phyloP scores from a whole-genome alignment of 2,113 vertebrate genomes.

The Neogobius melanostomus region DNA sequence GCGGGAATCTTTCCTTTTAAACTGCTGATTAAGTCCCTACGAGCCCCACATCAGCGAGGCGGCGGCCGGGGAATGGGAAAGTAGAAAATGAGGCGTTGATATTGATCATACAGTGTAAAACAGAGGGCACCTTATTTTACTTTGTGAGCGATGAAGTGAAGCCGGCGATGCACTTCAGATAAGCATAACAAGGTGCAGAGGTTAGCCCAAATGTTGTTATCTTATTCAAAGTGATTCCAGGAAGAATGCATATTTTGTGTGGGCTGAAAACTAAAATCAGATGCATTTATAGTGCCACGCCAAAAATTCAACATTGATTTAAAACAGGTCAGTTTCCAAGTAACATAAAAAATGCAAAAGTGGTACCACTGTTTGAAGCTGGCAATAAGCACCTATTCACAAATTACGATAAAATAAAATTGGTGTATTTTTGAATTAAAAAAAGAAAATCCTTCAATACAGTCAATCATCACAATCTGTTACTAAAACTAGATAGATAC shows the following conservation, averaged over 20 bases:
- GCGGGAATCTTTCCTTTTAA: slow-evolving; percentile 59
- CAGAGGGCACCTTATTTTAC: slow-evolving; percentile 53
- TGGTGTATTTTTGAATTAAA: too few species aligned
- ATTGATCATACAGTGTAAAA: slow-evolving; percentile 58
- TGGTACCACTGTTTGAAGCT: too few species aligned
- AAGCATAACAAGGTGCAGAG: not conserved
- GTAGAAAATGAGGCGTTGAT: slow-evolving; percentile 58
- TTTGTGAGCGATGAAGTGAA: slow-evolving; percentile 37
- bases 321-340: too few species aligned
- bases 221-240: not conserved
- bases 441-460: too few species aligned
- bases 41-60: slow-evolving; percentile 36
- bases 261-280: not conserved
- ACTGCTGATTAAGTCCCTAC: slow-evolving; percentile 65
- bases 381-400: too few species aligned
- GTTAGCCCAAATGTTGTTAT: not conserved
- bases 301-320: too few species aligned
- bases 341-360: too few species aligned
- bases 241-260: not conserved
- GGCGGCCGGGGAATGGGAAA: slow-evolving; percentile 56
- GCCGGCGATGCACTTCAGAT: not conserved
- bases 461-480: too few species aligned
- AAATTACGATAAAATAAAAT: too few species aligned
- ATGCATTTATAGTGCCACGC: too few species aligned
- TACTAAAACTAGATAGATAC: too few species aligned